These are phyloP conservation scores for Tichodroma muraria DNA, from an alignment of 2,113 vertebrate species.

Conservation along the genomic window DNA sequence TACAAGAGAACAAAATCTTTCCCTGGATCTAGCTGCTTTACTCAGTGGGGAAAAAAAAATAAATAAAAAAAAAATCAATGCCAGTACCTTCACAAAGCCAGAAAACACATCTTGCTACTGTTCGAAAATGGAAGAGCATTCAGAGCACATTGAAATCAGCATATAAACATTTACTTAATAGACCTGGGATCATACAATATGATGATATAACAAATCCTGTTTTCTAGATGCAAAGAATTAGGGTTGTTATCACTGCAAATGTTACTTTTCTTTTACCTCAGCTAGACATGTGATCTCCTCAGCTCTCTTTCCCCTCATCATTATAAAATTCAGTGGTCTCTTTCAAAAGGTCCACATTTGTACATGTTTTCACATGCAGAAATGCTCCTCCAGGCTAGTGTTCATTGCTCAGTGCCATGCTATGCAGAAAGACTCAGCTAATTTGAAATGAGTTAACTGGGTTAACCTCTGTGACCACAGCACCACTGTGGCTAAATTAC, in stretches of 20 bases:
- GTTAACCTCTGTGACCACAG: conserved; percentile 50
- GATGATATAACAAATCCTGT: neutral
- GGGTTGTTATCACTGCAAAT: neutral
- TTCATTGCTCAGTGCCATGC: neutral
- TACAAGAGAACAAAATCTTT: neutral
- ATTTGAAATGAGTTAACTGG: conserved; percentile 40
- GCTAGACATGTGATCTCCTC: neutral
- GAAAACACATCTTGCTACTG: neutral
- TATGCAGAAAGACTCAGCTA: conserved; percentile 13
- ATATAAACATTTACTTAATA: neutral
- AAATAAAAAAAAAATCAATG: neutral
- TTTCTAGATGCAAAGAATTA: neutral
- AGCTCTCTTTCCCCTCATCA: neutral
- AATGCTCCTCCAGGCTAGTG: neutral
- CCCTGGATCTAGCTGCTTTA: neutral
- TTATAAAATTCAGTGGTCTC: neutral
- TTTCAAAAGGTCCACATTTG: neutral
- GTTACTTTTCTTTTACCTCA: neutral
- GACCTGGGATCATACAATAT: neutral
- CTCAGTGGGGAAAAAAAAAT: neutral
- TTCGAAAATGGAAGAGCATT: neutral
- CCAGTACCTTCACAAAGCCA: neutral
- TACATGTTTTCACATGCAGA: neutral
- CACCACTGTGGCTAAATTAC: conserved; percentile 14
- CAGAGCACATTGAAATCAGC: neutral